Percentiles rank a stretch among this genome's conserved stretches.
phyloP scores from a whole-genome alignment of 2,113 vertebrate genomes.

The Grallaria varia region DNA sequence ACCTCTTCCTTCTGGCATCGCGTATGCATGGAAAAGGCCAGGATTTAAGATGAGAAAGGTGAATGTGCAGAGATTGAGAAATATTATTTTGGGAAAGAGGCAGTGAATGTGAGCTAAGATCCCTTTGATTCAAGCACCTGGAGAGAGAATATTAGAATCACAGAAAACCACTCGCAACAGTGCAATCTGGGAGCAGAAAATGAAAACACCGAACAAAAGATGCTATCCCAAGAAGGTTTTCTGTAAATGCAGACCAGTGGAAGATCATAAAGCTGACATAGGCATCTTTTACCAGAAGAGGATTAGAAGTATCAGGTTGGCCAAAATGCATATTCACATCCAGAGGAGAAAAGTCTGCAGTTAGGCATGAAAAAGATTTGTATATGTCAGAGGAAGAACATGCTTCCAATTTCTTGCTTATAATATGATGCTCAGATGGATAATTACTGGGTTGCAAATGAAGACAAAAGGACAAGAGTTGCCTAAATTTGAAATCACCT shows the following conservation, averaged over 20 bases:
- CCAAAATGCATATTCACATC: background rate
- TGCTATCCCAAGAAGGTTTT: background rate
- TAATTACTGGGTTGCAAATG: background rate
- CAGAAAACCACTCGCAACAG: background rate
- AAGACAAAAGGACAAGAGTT: background rate
- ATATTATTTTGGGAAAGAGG: background rate
- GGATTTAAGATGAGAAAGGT: background rate
- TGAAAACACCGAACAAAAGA: background rate
- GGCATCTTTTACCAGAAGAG: background rate
- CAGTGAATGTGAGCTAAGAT: background rate
- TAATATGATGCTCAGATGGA: background rate
- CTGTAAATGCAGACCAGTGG: background rate
- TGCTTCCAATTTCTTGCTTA: background rate
- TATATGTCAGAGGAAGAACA: background rate
- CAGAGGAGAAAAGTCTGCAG: background rate
- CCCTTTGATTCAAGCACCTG: background rate
- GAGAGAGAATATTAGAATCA: background rate
- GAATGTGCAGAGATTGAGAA: background rate
- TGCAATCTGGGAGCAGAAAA: background rate
- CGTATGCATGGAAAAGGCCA: background rate
- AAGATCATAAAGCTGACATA: background rate
- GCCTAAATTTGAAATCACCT: background rate
- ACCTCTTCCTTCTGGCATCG: background rate
- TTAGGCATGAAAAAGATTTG: background rate
- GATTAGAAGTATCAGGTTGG: background rate